phyloP scores from a whole-genome alignment of 2,113 vertebrate genomes.

The Podarcis raffonei region DNA sequence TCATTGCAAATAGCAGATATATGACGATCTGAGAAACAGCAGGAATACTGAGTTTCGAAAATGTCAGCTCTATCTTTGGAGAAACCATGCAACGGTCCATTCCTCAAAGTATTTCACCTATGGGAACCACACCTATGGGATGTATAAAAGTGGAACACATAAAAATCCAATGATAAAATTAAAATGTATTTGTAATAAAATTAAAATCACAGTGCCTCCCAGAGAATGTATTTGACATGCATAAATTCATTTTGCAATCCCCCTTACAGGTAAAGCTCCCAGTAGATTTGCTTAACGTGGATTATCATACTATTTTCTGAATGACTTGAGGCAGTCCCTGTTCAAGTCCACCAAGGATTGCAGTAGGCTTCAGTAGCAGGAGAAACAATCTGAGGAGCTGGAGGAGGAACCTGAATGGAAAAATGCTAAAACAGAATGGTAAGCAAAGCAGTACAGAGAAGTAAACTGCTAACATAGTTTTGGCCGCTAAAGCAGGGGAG shows the following conservation, averaged over 20 bases:
- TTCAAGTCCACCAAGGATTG: background rate
- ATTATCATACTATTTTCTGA: background rate
- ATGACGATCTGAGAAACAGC: background rate
- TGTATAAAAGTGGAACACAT: background rate
- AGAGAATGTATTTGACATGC: constrained; percentile 3
- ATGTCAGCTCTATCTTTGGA: background rate
- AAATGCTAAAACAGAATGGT: background rate
- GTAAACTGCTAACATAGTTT: background rate
- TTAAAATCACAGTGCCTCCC: constrained; percentile 8
- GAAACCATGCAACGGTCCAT: background rate
- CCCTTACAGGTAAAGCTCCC: background rate
- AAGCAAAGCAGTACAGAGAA: background rate
- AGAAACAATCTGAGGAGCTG: background rate
- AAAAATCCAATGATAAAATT: background rate
- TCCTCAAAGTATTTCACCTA: background rate
- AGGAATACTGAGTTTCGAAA: fast-evolving
- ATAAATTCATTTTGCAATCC: background rate
- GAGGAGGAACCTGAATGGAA: background rate
- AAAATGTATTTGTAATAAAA: background rate
- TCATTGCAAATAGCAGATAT: background rate
- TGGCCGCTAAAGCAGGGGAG: background rate
- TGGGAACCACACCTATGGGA: too few species aligned
- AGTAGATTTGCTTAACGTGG: background rate
- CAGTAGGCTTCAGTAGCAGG: background rate
- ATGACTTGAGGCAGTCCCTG: background rate